phyloP scores from a whole-genome alignment of 2,797 vertebrate species.

The Peromyscus eremicus region DNA sequence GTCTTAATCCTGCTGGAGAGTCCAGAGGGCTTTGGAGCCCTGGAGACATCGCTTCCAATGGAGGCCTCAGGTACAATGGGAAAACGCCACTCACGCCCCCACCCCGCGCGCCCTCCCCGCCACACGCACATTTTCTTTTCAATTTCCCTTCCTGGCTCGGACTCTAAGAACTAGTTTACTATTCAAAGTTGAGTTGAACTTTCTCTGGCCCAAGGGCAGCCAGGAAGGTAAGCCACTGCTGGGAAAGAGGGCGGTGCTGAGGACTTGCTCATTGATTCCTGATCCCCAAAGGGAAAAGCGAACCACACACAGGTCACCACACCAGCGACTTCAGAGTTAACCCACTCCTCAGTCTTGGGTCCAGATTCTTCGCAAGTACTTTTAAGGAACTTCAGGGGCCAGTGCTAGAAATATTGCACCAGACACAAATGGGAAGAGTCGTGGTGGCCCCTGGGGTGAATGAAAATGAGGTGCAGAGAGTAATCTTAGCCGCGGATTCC shows the following conservation, averaged over 20 bases:
- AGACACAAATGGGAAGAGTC: background rate
- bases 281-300: background rate
- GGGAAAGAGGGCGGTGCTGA: background rate
- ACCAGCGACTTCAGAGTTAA: background rate
- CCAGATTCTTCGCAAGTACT: background rate
- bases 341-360: background rate
- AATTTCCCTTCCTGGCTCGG: background rate
- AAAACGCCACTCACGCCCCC: rapidly evolving
- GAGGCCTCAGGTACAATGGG: background rate
- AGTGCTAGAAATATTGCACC: background rate
- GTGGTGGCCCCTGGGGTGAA: background rate
- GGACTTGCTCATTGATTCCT: background rate
- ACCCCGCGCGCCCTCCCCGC: rapidly evolving
- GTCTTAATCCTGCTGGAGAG: slow-evolving; percentile 10
- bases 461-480: background rate
- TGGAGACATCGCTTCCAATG: background rate
- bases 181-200: background rate
- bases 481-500: background rate
- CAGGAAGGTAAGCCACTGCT: background rate
- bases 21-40: background rate
- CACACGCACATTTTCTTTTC: background rate
- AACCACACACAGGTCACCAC: background rate
- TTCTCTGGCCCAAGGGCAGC: background rate
- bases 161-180: background rate
- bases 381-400: background rate